Evolutionary conservation across 2,888 invertebrate genomes (phyloP), one percentile per base, ranked within the genome.

Genomic region (Orthonychiurus folsomi): DNA sequence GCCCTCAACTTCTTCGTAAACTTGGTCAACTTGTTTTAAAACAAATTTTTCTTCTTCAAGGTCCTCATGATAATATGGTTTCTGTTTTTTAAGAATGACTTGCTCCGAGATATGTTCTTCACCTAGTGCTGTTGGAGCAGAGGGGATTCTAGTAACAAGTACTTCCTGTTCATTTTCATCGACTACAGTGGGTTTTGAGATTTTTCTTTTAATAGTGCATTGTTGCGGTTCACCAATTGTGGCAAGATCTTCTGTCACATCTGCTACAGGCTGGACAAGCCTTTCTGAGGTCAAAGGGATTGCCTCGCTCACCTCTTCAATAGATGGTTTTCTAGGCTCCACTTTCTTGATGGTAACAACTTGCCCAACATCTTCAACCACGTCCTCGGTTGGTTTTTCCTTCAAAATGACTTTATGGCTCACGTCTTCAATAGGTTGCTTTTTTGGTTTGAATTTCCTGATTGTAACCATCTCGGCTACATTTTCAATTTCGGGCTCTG

Each of bases 11-110:
- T 73, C 71, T 56, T 71, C 73, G 62, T 67, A 67, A 1, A 68
- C 69, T 58, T 67, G 68, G 18, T 73, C 70, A 9, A 68, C 48
- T 47, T 68, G 68, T 37, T 66, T 68, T 20, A 71, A 48, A 3
- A 70, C 70, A 12, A 12, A 9, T 18, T 69, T 63, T 18, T 72
- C 72, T 23, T 64, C 59, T n/a, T 68, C 68, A n/a, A 70, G 53
- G 21, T 72, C 69, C 59, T 73, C 68, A 47, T 64, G 63, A 9
- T 68, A 63, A 28, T 64, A 69, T n/a, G 66, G 66, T 23, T 58
- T 23, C 24, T 87, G 78, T 76, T 86, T 88, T 75, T 87, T 87
- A 20, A 89, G 81, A 0, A 86, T 89, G 25, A 88, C 80, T 76
- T 85, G 84, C 75, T 85, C 83, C 55, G 83, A 81, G 65, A 72